Evolutionary conservation across 2,113 vertebrate genomes (phyloP).

Genomic region (Phoenicopterus ruber): DNA sequence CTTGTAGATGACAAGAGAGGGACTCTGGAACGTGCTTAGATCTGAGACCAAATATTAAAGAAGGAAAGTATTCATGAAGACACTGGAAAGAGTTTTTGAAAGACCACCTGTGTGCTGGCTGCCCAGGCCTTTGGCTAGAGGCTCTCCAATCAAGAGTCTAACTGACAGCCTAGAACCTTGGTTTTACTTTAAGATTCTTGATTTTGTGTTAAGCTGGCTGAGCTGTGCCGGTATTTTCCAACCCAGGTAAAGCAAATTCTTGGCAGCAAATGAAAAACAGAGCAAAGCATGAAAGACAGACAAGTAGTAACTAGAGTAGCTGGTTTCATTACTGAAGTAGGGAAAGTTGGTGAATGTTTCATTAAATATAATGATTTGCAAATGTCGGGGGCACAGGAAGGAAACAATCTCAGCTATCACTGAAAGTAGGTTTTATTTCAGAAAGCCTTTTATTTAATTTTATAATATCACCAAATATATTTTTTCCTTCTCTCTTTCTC

Average conservation of each 20-base stretch:
- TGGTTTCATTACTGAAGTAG: not conserved
- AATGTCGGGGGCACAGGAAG: not conserved
- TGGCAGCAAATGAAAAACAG: conserved; percentile 37
- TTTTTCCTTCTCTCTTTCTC: not conserved
- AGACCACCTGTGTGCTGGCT: not conserved
- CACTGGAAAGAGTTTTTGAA: not conserved
- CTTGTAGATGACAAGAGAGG: not conserved
- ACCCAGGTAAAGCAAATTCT: not conserved
- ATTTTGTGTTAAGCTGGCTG: not conserved
- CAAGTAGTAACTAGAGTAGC: conserved; percentile 31
- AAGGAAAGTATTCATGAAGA: not conserved
- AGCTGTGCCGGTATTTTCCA: not conserved
- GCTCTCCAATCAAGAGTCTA: not conserved
- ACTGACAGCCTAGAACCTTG: not conserved
- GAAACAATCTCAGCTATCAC: not conserved
- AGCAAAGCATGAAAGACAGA: not conserved
- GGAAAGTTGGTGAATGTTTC: not conserved
- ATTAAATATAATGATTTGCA: not conserved
- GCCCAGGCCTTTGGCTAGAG: not conserved
- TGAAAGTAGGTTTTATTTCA: not conserved
- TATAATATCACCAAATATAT: not conserved
- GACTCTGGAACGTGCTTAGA: not conserved
- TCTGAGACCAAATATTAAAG: not conserved
- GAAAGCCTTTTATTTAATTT: not conserved
- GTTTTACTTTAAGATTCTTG: not conserved